These are phyloP conservation scores for Dolomedes plantarius DNA, from an alignment of 2,888 invertebrate species.

Conservation along the genomic window DNA sequence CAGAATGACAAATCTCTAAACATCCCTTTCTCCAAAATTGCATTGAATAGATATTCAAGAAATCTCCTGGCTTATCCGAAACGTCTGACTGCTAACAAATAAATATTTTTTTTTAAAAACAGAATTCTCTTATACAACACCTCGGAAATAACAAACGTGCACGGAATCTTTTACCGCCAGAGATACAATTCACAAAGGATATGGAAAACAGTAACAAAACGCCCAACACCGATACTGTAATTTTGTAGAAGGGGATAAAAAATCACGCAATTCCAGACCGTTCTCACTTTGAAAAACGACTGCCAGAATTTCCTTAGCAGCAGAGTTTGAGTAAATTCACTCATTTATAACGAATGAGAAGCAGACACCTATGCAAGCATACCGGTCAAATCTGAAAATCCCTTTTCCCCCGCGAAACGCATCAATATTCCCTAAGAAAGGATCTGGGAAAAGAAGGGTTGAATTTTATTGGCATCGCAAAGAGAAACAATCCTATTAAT, in stretches of 20 bases:
- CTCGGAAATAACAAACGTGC: neutral
- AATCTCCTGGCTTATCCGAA: too few relatives aligned
- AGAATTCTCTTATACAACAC: neutral
- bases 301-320: neutral
- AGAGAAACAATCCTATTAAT: conserved; percentile 31
- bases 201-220: neutral
- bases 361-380: neutral
- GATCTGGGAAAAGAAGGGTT: conserved; percentile 7
- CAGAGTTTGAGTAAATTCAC: conserved; percentile 2
- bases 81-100: too few relatives aligned
- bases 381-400: conserved; percentile 1
- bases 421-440: conserved; percentile 8
- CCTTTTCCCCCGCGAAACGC: neutral
- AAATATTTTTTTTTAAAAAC: too few relatives aligned
- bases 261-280: neutral
- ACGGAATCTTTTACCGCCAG: neutral
- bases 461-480: conserved; percentile 22
- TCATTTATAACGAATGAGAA: conserved; percentile 1
- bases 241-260: neutral
- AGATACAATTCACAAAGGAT: neutral
- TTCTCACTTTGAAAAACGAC: conserved; percentile 13
- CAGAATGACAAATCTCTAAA: too few relatives aligned
- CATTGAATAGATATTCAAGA: too few relatives aligned
- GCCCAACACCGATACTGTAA: neutral
- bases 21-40: too few relatives aligned